Conservation (phyloP, 2,113 vertebrate species). For the Hippocampus mohnikei region DNA sequence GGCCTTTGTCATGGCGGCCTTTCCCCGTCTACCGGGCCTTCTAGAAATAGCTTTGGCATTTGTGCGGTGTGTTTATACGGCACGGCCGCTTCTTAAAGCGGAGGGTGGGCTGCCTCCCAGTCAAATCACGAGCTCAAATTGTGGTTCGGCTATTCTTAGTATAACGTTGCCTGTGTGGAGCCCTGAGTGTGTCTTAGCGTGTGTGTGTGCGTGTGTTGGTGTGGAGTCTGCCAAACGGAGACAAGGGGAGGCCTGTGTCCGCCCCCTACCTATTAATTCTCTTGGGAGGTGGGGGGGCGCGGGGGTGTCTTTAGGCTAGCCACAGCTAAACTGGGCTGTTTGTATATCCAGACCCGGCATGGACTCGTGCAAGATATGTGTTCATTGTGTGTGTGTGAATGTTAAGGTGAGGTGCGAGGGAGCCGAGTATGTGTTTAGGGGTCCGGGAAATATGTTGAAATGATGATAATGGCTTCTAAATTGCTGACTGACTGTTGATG, state of each 20-base stretch:
- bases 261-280: conserved; percentile 12
- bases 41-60: not conserved
- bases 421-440: not conserved
- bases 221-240: not conserved
- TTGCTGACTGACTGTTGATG: not conserved
- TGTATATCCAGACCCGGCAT: not conserved
- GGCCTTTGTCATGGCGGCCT: not conserved
- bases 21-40: not conserved
- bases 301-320: not conserved
- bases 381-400: conserved; percentile 1
- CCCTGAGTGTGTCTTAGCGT: not conserved
- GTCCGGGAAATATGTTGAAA: not conserved
- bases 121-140: conserved; percentile 2
- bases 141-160: conserved; percentile 6
- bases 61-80: not conserved
- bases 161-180: conserved; percentile 7
- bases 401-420: not conserved
- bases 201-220: not conserved
- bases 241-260: conserved; percentile 7
- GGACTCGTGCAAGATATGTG: not conserved
- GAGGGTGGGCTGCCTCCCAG: conserved; percentile 12
- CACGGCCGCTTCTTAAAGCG: conserved; percentile 1
- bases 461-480: not conserved
- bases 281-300: not conserved
- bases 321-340: conserved; percentile 4